A percentile compares a stretch with the other conserved stretches of the same genome.
Evolutionary conservation across 37 sponge, comb jelly and placozoan genomes (phyloP).

Genomic region (Halichondria panicea): DNA sequence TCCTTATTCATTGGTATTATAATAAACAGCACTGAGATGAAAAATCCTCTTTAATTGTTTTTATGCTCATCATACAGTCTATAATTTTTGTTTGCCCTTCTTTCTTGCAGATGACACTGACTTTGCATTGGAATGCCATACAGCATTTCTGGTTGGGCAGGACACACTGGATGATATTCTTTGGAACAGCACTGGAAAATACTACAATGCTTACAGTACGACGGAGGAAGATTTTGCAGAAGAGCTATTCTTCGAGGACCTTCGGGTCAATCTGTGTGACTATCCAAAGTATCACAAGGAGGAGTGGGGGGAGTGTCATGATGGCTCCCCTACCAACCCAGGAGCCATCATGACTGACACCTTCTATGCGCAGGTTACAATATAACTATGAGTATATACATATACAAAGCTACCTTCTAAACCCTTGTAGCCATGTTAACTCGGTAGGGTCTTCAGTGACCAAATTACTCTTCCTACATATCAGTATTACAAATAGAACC

Average conservation of each 20-base stretch:
- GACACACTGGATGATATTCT: slow-evolving; percentile 10
- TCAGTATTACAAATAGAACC: no score
- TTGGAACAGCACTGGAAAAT: slow-evolving; percentile 31
- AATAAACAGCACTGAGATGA: no score
- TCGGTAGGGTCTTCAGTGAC: no score
- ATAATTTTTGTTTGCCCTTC: background rate
- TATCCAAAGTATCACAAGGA: background rate
- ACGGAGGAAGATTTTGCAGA: slow-evolving; percentile 7
- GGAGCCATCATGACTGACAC: slow-evolving; percentile 41
- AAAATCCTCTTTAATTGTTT: no score
- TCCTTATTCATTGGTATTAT: no score
- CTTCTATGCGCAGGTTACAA: slow-evolving; percentile 35
- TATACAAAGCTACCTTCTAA: no score
- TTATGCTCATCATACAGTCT: no score
- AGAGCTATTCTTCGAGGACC: background rate
- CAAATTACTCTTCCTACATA: no score
- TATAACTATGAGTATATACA: no score
- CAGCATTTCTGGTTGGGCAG: slow-evolving; percentile 19
- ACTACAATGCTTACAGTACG: slow-evolving; percentile 31
- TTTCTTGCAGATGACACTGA: background rate
- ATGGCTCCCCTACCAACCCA: background rate
- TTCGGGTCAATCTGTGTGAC: background rate
- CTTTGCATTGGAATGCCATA: slow-evolving; percentile 10
- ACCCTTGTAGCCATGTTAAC: no score
- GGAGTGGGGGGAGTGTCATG: background rate